phyloP scores from a whole-genome alignment of 1,140 invertebrate species.

The Drosophila equinoxialis region DNA sequence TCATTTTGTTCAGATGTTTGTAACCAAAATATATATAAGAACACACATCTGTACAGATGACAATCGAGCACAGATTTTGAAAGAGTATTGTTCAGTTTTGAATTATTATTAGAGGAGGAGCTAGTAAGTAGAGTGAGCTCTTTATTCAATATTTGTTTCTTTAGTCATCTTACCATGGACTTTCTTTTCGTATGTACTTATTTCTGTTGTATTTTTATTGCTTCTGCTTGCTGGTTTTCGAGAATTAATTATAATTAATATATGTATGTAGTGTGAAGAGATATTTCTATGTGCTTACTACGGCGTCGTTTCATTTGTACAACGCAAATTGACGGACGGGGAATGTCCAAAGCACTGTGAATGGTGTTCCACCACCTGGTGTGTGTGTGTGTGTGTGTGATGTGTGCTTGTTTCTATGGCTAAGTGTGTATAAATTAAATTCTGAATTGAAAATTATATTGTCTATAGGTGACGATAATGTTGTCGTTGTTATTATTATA shows the following conservation, averaged over 20 bases:
- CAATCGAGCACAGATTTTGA: too few species aligned
- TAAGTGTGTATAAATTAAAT: conserved; percentile 68
- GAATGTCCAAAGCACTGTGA: not conserved
- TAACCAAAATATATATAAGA: not conserved
- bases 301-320: not conserved
- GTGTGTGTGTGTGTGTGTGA: not conserved
- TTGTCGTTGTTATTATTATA: conserved; percentile 57
- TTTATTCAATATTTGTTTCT: too few species aligned
- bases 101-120: too few species aligned
- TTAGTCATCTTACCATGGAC: conserved; percentile 11
- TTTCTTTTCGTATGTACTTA: conserved; percentile 2
- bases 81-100: too few species aligned
- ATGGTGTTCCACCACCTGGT: not conserved
- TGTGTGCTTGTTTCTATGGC: not conserved
- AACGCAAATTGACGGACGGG: conserved; percentile 18
- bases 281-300: not conserved
- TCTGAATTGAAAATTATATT: conserved; percentile 68
- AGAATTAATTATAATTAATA: conserved; percentile 44
- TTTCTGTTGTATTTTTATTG: not conserved
- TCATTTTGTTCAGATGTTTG: not conserved
- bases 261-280: conserved; percentile 29
- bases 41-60: too few species aligned
- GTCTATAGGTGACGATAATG: conserved; percentile 79
- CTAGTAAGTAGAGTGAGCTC: too few species aligned
- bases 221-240: too few species aligned